Conservation (phyloP, 2,888 invertebrate genomes). For the Coelogynopora nodosa region DNA sequence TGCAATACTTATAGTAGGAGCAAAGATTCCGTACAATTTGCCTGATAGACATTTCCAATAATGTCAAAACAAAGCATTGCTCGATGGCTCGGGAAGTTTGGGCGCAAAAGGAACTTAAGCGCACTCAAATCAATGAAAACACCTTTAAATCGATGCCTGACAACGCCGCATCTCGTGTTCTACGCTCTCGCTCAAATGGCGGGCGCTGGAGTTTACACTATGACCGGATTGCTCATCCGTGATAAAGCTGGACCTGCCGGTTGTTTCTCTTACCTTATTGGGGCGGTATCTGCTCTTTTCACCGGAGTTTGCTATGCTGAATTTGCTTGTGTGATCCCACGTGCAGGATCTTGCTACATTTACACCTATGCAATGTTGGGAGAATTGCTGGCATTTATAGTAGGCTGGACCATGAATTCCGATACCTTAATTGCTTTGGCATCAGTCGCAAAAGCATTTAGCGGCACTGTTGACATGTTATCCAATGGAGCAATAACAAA, state of each 20-base stretch:
- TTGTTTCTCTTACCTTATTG: constrained; percentile 41
- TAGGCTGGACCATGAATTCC: constrained; percentile 46
- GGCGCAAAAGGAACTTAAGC: not conserved
- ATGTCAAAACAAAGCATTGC: no score
- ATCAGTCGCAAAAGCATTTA: constrained; percentile 45
- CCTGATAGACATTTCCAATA: no score
- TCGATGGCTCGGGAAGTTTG: not conserved
- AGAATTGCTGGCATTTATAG: constrained; percentile 44
- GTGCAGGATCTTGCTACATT: constrained; percentile 43
- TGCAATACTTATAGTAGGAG: no score
- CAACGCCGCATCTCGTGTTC: constrained; percentile 40
- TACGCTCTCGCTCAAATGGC: constrained; percentile 44
- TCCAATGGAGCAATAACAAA: constrained; percentile 33
- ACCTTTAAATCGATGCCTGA: constrained; percentile 41
- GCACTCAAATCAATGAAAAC: constrained; percentile 37
- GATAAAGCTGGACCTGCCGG: constrained; percentile 41
- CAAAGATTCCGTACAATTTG: no score
- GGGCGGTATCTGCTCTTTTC: constrained; percentile 36
- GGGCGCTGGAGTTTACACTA: constrained; percentile 44
- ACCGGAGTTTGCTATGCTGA: constrained; percentile 46
- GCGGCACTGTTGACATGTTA: constrained; percentile 43
- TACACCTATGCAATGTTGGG: constrained; percentile 45
- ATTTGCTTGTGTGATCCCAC: constrained; percentile 44
- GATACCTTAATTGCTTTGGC: constrained; percentile 43
- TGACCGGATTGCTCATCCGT: constrained; percentile 44